Base-by-base conservation (phyloP, 2,113 vertebrate species). In the Leucopsar rothschildi region DNA sequence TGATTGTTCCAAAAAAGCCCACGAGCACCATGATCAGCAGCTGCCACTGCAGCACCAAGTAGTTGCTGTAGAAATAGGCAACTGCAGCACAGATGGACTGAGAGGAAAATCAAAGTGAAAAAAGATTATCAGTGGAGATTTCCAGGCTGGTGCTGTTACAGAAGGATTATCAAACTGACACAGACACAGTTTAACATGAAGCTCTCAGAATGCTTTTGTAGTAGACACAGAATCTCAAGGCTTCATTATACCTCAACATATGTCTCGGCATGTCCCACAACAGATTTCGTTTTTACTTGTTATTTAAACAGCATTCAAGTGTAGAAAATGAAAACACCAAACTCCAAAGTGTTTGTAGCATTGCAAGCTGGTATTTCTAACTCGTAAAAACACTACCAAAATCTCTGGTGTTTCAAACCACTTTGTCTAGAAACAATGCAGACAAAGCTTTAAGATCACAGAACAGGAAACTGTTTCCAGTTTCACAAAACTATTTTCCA, bases 51-150 rank as follows among this genome's bases (percentile, higher is more conserved):
- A 99, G 98, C 40, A 99, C 97, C 73, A 99, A 98, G 96, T 99
- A 99, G 98, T 99, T 99, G 90, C 99, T 99, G 98, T 99, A 99
- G 98, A 98, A 99, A 97, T 99, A 99, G 1, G 99, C 99, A 69
- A 99, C 39, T 1, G 99, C 99, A 14, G 99, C 99, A 70, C 98
- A 99, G 97, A 99, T 98, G 93, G 99, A 99, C 99, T 99, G 95
- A 50, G 88, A 88, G 83, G 28, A 50, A 65, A 82, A 70, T 35
- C 35, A 64, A 47, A 2, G 6, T 25, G 55, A 59, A 60, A 24
- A 50, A 24, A 50, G 47, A 77, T 82, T 19, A 70, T 85, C 37
- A 66, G 39, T 52, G 40, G 81, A 85, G 59, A 80, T 81, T 88
- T 22, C 45, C 84, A 75, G 61, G 56, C 70, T 79, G 49, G 57